phyloP scores from a whole-genome alignment of 2,797 vertebrate genomes.

The Platyrinchus mystaceus region DNA sequence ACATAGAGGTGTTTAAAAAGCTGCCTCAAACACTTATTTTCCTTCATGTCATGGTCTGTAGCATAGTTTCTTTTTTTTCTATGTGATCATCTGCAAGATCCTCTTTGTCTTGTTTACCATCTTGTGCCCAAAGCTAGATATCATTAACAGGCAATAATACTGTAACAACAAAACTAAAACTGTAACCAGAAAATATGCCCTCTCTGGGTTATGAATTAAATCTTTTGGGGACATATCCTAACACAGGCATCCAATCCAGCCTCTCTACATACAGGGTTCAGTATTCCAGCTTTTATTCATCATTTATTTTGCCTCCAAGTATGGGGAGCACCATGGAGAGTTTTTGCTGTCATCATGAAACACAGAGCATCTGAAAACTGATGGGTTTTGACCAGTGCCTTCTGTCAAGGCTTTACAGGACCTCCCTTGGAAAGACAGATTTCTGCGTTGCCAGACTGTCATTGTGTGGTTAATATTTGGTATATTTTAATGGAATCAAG shows the following conservation, averaged over 20 bases:
- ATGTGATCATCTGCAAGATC: neutral
- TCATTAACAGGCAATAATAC: neutral
- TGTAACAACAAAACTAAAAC: neutral
- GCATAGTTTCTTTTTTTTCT: neutral
- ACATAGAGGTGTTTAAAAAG: neutral
- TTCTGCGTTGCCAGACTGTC: neutral
- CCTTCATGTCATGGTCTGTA: neutral
- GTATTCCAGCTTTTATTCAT: neutral
- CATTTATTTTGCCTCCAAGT: neutral
- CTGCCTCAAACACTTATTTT: neutral
- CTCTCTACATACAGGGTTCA: neutral
- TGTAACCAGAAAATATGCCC: neutral
- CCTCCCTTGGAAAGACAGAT: neutral
- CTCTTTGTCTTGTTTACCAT: neutral
- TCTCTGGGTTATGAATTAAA: neutral
- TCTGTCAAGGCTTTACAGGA: neutral
- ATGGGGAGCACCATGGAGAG: neutral
- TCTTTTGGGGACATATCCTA: neutral
- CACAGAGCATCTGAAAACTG: neutral
- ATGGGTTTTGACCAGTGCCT: rapidly evolving
- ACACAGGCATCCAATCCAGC: neutral
- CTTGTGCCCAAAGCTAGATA: neutral
- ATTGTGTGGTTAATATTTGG: neutral
- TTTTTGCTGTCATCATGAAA: neutral
- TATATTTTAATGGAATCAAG: neutral